These are phyloP conservation scores for Drosophila trichaetosa DNA, from an alignment of 2,888 invertebrate species.

Conservation along the genomic window DNA sequence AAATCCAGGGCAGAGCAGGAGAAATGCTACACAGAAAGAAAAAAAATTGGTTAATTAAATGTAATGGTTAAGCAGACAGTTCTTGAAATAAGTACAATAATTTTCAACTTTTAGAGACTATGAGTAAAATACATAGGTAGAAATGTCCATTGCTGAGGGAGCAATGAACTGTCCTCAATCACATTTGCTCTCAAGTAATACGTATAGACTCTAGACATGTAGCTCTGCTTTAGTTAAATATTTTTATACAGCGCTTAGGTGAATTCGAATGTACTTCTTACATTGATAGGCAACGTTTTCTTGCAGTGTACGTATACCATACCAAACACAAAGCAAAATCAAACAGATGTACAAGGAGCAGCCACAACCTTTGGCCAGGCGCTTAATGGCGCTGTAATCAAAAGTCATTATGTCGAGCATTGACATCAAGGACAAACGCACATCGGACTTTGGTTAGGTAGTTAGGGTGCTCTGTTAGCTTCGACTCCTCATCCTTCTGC, in stretches of 20 bases:
- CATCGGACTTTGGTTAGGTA: slow-evolving; percentile 11
- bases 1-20: slow-evolving; percentile 3
- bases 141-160: background rate
- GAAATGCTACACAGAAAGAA: slow-evolving; percentile 1
- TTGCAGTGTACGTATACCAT: background rate
- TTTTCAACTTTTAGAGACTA: background rate
- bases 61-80: background rate
- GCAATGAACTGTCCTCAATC: background rate
- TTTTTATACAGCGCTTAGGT: background rate
- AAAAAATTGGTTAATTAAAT: background rate
- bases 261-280: background rate
- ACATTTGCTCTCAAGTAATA: background rate
- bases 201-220: fast-evolving
- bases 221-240: background rate
- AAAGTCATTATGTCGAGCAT: slow-evolving; percentile 75
- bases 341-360: slow-evolving; percentile 70
- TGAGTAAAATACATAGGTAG: background rate
- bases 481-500: background rate
- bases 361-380: slow-evolving; percentile 36
- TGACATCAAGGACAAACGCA: slow-evolving; percentile 70
- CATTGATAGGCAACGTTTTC: background rate
- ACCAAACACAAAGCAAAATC: slow-evolving; percentile 52
- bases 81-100: background rate
- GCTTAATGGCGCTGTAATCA: slow-evolving; percentile 79
- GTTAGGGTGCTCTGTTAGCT: slow-evolving; percentile 22